Evolutionary conservation across 1,140 invertebrate genomes (phyloP).

Genomic region (Lineus longissimus): DNA sequence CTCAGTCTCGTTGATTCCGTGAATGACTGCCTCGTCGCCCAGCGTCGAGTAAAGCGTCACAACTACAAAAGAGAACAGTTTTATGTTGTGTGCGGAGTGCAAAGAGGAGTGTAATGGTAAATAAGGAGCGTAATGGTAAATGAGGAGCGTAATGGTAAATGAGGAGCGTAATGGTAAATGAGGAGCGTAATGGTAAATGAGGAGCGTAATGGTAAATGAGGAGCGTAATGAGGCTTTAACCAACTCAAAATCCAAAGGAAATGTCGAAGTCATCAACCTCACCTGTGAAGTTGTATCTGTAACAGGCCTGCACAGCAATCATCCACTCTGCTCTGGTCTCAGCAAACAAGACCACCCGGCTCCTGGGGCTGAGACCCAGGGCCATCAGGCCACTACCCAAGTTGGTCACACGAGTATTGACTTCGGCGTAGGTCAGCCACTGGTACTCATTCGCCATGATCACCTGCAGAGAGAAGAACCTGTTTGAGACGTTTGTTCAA

Average conservation of each 20-base stretch:
- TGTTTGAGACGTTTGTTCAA: not conserved
- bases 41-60: constrained; percentile 96
- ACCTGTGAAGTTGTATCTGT: constrained; percentile 86
- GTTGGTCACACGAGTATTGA: constrained; percentile 68
- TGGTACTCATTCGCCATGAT: constrained; percentile 72
- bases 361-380: constrained; percentile 60
- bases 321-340: constrained; percentile 98
- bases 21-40: constrained; percentile 91
- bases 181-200: no score
- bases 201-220: no score
- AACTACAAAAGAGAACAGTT: constrained; percentile 59
- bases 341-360: constrained; percentile 88
- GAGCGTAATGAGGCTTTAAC: no score
- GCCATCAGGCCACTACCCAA: constrained; percentile 62
- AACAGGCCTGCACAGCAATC: constrained; percentile 87
- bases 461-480: constrained; percentile 41
- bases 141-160: no score
- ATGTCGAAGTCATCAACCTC: constrained; percentile 16
- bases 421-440: constrained; percentile 82
- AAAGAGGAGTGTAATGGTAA: no score
- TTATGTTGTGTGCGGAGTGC: no score
- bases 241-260: no score
- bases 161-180: no score
- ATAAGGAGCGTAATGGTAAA: no score
- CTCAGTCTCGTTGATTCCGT: constrained; percentile 95